Conservation (phyloP, 64 coral and sea anemone species). For the Cladopsammia gracilis region DNA sequence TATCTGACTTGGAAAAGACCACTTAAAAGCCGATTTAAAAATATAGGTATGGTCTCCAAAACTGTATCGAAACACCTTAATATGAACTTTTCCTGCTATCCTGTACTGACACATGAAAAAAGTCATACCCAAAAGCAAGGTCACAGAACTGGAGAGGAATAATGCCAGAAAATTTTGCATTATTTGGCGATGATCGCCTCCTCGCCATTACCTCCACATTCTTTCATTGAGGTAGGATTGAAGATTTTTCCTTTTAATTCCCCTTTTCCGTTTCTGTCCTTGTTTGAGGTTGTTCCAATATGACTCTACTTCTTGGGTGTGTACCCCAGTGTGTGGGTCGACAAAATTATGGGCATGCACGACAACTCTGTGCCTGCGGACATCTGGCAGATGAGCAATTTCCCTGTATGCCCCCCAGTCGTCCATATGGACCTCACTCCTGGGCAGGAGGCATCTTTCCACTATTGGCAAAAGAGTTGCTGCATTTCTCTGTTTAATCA, state of each 20-base stretch:
- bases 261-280: not conserved
- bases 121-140: too few relatives aligned
- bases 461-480: not conserved
- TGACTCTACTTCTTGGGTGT: conserved; percentile 16
- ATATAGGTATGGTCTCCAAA: too few relatives aligned
- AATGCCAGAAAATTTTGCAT: not conserved
- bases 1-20: too few relatives aligned
- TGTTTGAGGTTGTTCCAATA: not conserved
- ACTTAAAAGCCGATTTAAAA: too few relatives aligned
- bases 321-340: conserved; percentile 44
- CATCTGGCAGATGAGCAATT: not conserved
- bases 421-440: not conserved
- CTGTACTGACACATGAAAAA: too few relatives aligned
- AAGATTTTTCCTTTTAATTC: not conserved
- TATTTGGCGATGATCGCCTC: not conserved
- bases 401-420: not conserved
- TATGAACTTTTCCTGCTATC: too few relatives aligned
- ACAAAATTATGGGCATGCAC: conserved; percentile 37
- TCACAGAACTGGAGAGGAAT: not conserved
- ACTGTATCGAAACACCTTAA: too few relatives aligned
- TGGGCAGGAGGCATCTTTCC: not conserved
- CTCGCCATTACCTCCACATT: not conserved
- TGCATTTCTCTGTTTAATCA: not conserved
- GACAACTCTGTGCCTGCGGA: conserved; percentile 3
- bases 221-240: conserved; percentile 4